Conservation (phyloP, 2,888 invertebrate genomes). For the Leptura quadrifasciata region DNA sequence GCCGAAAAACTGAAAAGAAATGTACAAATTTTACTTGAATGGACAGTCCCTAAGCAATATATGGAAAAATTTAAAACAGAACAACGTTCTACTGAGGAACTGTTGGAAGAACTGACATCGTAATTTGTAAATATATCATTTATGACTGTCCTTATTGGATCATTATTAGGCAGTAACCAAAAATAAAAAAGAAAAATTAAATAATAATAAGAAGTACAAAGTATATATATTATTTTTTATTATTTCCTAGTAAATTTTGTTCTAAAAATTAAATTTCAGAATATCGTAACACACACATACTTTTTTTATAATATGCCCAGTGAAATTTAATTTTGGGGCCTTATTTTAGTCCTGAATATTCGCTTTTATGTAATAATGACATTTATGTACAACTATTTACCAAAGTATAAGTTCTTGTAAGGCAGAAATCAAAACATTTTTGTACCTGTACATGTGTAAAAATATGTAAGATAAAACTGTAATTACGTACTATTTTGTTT, state of each 20-base stretch:
- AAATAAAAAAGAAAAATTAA: background rate
- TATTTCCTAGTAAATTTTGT: background rate
- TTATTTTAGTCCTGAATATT: background rate
- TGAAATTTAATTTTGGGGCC: constrained; percentile 1
- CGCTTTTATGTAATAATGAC: background rate
- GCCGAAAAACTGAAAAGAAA: constrained; percentile 83
- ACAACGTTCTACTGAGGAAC: constrained; percentile 85
- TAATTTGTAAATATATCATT: constrained; percentile 64
- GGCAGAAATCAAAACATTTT: constrained; percentile 35
- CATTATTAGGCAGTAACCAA: constrained; percentile 8
- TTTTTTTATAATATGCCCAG: background rate
- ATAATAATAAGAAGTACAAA: constrained; percentile 8
- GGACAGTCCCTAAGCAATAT: constrained; percentile 87
- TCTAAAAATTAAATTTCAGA: background rate
- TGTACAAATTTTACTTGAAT: constrained; percentile 85
- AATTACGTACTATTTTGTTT: background rate
- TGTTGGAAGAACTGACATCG: constrained; percentile 84
- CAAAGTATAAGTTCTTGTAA: constrained; percentile 31
- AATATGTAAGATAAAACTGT: constrained; percentile 23
- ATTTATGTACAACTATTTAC: constrained; percentile 30
- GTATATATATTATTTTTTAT: background rate
- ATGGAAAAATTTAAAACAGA: constrained; percentile 86
- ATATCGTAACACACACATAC: background rate
- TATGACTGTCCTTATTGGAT: background rate
- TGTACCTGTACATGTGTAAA: constrained; percentile 34